A percentile compares a stretch with the other conserved stretches of the same genome.
phyloP scores from a whole-genome alignment of 1,140 invertebrate species.

The Whitmania pigra region DNA sequence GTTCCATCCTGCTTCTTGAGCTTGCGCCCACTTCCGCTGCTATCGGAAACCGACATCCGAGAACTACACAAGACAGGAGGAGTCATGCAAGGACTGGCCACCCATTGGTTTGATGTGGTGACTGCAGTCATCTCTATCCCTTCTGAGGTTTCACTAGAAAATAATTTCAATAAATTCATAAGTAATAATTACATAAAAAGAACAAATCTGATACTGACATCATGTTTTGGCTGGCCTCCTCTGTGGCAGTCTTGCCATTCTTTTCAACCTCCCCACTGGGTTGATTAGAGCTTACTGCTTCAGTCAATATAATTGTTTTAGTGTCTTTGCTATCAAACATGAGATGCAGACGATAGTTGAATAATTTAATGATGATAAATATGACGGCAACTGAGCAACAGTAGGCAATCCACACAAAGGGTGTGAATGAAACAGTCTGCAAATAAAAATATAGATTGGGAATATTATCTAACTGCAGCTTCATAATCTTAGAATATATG shows the following conservation, averaged over 20 bases:
- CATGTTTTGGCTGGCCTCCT: neutral
- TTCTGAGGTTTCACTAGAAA: constrained; percentile 51
- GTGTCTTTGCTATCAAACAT: constrained; percentile 72
- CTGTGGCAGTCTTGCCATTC: neutral
- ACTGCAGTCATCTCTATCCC: constrained; percentile 73
- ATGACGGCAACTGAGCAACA: constrained; percentile 64
- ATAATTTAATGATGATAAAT: constrained; percentile 69
- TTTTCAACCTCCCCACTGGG: constrained; percentile 14
- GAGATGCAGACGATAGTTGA: constrained; percentile 80
- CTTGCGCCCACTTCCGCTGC: constrained; percentile 18
- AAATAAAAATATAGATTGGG: constrained; percentile 34
- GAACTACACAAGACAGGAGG: constrained; percentile 51
- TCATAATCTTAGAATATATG: neutral
- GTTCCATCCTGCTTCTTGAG: neutral
- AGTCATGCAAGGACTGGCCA: constrained; percentile 32
- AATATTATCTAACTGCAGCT: neutral
- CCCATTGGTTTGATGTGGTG: constrained; percentile 32
- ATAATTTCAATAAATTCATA: constrained; percentile 5
- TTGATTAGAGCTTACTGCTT: neutral
- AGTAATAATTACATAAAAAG: too few relatives aligned
- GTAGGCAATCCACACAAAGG: constrained; percentile 74
- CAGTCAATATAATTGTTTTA: neutral
- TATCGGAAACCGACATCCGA: constrained; percentile 48
- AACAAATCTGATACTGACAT: neutral
- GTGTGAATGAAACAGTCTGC: constrained; percentile 72